A percentile compares a stretch with the other conserved stretches of the same genome.
These are phyloP conservation scores for Drosophila dunni DNA, from an alignment of 1,140 invertebrate species.

Conservation along the genomic window DNA sequence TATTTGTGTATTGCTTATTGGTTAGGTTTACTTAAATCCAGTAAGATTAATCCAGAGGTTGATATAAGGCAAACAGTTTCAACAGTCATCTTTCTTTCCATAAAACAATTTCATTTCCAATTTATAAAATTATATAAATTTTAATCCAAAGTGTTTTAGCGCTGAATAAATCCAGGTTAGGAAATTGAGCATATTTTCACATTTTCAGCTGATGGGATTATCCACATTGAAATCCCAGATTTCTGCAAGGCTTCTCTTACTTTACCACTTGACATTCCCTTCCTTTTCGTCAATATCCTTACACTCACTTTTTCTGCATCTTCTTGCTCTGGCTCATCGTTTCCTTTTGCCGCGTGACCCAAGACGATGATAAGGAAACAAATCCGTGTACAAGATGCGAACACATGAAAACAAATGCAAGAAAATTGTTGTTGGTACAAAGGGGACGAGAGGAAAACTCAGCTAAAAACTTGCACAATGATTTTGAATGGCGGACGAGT, in stretches of 20 bases:
- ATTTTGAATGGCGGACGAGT: conserved; percentile 66
- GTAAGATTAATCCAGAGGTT: too few species aligned
- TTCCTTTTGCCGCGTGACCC: conserved; percentile 19
- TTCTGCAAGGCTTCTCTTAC: conserved; percentile 4
- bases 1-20: neutral
- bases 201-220: conserved; percentile 25
- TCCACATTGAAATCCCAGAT: conserved; percentile 26
- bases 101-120: too few species aligned
- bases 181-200: conserved; percentile 3
- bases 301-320: neutral
- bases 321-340: neutral
- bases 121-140: too few species aligned
- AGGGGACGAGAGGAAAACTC: conserved; percentile 38
- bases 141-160: neutral
- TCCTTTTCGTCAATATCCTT: neutral
- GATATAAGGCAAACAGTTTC: too few species aligned
- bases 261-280: conserved; percentile 28
- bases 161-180: neutral
- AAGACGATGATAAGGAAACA: conserved; percentile 62
- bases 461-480: conserved; percentile 73
- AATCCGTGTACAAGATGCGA: conserved; percentile 58
- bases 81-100: too few species aligned
- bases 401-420: conserved; percentile 31
- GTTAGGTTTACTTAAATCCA: neutral
- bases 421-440: conserved; percentile 13